Evolutionary conservation across 2,888 invertebrate genomes (phyloP).

Genomic region (Linyphia triangularis): DNA sequence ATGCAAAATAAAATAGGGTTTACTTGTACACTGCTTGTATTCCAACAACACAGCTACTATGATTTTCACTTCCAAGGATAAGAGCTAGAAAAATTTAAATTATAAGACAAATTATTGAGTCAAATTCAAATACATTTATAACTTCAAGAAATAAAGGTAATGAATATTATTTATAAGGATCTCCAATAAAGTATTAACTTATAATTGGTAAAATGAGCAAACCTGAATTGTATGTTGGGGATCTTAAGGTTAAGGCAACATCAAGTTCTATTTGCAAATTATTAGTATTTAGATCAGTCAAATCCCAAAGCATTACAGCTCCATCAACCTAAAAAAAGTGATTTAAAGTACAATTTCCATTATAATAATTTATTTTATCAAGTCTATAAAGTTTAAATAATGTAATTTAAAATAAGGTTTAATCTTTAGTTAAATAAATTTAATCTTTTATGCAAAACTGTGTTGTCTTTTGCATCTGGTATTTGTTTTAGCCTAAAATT

Average conservation of each 20-base stretch:
- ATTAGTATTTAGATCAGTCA: conserved; percentile 34
- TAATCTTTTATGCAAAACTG: too few relatives aligned
- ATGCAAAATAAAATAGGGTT: conserved; percentile 12
- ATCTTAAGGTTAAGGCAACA: conserved; percentile 11
- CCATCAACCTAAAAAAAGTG: conserved; percentile 64
- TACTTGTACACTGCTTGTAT: conserved; percentile 62
- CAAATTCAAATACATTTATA: background rate
- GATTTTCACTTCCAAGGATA: conserved; percentile 54
- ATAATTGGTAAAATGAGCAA: background rate
- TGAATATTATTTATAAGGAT: background rate
- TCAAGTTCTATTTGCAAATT: conserved; percentile 9
- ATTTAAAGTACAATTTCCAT: background rate
- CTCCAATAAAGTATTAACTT: background rate
- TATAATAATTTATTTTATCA: background rate
- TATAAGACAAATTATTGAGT: background rate
- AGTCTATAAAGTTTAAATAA: too few relatives aligned
- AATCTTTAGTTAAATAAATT: too few relatives aligned
- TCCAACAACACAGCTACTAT: conserved; percentile 62
- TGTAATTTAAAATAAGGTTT: too few relatives aligned
- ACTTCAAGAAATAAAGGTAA: background rate
- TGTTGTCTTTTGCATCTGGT: too few relatives aligned
- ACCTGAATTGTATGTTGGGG: conserved; percentile 73
- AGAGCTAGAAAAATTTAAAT: conserved; percentile 43
- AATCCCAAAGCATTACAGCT: conserved; percentile 71
- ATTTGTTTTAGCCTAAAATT: too few relatives aligned